Conservation (phyloP, 2,113 vertebrate species). For the Lampris megalopsis region DNA sequence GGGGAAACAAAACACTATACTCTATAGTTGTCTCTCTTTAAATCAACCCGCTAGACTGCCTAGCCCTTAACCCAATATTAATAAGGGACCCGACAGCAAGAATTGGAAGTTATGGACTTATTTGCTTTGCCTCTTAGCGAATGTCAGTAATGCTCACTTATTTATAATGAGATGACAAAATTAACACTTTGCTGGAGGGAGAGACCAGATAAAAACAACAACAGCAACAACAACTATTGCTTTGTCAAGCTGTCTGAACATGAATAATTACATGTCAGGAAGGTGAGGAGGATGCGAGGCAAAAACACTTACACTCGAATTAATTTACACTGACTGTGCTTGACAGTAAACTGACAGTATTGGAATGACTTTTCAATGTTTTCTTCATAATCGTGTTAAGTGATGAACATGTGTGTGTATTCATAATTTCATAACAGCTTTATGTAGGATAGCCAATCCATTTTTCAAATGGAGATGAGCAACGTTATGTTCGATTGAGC, state of each 20-base stretch:
- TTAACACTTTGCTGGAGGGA: slow-evolving; percentile 5
- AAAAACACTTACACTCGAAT: slow-evolving; percentile 35
- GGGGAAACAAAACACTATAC: background rate
- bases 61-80: slow-evolving; percentile 8
- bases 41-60: background rate
- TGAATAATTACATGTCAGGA: slow-evolving; percentile 31
- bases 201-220: slow-evolving; percentile 10
- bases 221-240: no score
- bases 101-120: slow-evolving; percentile 29
- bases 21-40: background rate
- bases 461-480: slow-evolving; percentile 41
- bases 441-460: slow-evolving; percentile 35
- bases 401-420: slow-evolving; percentile 26
- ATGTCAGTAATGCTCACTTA: slow-evolving; percentile 34
- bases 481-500: slow-evolving; percentile 51
- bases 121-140: slow-evolving; percentile 48
- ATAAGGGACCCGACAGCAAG: slow-evolving; percentile 29
- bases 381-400: slow-evolving; percentile 27
- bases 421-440: background rate
- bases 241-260: slow-evolving; percentile 20
- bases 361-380: slow-evolving; percentile 28
- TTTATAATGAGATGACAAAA: slow-evolving; percentile 23
- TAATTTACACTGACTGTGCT: slow-evolving; percentile 16
- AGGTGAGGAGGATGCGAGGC: background rate
- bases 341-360: slow-evolving; percentile 33